Base-by-base conservation (phyloP, 2,797 vertebrate species). In the Sylvilagus floridanus region DNA sequence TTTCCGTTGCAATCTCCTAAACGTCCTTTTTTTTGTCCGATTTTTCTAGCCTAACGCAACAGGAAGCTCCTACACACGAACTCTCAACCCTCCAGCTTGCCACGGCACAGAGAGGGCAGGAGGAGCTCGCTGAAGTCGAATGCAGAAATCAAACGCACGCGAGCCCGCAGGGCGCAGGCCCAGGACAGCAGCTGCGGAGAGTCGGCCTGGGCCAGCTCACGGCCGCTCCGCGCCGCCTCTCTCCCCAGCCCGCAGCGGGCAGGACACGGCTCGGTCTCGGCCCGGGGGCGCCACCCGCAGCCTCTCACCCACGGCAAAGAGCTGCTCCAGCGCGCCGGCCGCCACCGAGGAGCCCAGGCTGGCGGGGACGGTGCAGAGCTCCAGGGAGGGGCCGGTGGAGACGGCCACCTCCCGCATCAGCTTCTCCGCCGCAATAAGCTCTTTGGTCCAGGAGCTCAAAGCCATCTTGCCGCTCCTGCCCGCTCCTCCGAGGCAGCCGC, bases 231-330 rank as follows among this genome's bases (percentile, higher is more conserved):
- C 1, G n/a, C 28, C 2, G 0, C 71, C 30, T 28, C 37, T 28
- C 37, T 73, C 21, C 66, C 19, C 47, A 1, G n/a, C 24, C 60
- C 16, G 54, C 52, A 8, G 42, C 16, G 71, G n/a, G 78, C 16
- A 4, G 4, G 16, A 50, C 24, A 73, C 35, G 69, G 28, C 63
- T 73, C 50, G 26, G n/a, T 47, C 12, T 8, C 0, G 7, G 32
- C 37, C 60, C 60, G 16, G 35, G 5, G 32, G 21, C 24, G 8
- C 73, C 69, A 66, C 66, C 19, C 42, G 1, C 10, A 28, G n/a
- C 35, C 6, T 28, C 98, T 97, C 88, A 98, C 98, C 98, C 16
- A 97, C 96, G 62, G 73, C 86, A 2, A 88, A 52, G 60, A 98
- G 95, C 42, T 97, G 96, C 76, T 96, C 84, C 79, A 98, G 68